phyloP scores from a whole-genome alignment of 1,140 invertebrate genomes.

The Acromyrmex charruanus region DNA sequence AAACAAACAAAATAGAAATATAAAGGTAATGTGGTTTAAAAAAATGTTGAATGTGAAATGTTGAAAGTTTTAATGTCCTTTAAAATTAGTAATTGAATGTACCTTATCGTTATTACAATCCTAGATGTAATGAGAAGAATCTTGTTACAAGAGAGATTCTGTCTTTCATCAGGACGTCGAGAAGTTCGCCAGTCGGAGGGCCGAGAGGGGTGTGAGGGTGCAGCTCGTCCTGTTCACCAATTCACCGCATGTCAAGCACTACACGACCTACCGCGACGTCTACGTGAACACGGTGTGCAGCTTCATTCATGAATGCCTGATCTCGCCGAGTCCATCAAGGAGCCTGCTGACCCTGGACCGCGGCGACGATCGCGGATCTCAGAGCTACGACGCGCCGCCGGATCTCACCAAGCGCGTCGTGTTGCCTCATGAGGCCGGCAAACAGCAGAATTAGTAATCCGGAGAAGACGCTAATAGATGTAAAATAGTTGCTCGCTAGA shows the following conservation, averaged over 20 bases:
- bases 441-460: constrained; percentile 62
- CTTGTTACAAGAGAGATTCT: neutral
- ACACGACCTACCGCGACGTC: constrained; percentile 88
- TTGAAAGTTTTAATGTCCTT: no score
- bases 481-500: constrained; percentile 45
- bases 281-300: constrained; percentile 89
- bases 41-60: no score
- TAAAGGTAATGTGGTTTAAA: no score
- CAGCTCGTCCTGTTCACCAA: constrained; percentile 89
- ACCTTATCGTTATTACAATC: neutral
- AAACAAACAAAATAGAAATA: no score
- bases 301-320: constrained; percentile 88
- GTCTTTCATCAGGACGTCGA: constrained; percentile 87
- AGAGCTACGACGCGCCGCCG: constrained; percentile 55
- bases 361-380: constrained; percentile 46
- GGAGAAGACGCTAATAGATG: constrained; percentile 32
- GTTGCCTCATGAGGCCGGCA: constrained; percentile 74
- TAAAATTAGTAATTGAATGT: neutral
- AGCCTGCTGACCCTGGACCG: constrained; percentile 25
- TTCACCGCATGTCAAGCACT: constrained; percentile 91
- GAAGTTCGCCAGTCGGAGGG: constrained; percentile 88
- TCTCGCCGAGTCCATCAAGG: constrained; percentile 35
- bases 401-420: constrained; percentile 79
- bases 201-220: constrained; percentile 88
- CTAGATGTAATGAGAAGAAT: neutral